Conservation (phyloP, 2,888 invertebrate genomes). For the Hydriomena furcata region DNA sequence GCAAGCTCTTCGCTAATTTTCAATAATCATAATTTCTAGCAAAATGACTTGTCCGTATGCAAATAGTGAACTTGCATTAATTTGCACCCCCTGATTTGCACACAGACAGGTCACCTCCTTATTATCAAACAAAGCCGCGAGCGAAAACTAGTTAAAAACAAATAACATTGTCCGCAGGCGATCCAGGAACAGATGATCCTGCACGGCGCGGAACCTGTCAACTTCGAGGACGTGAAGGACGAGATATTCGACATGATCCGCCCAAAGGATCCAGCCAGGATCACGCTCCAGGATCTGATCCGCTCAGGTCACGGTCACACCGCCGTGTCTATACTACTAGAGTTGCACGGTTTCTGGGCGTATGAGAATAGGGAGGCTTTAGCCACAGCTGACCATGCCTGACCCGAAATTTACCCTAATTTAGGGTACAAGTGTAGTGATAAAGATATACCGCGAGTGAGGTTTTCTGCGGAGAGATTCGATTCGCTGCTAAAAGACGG, state of each 20-base stretch:
- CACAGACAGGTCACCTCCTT: no score
- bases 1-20: no score
- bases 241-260: conserved; percentile 99
- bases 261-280: conserved; percentile 91
- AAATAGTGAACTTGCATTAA: no score
- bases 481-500: background rate
- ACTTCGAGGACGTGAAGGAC: conserved; percentile 97
- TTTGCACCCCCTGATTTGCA: no score
- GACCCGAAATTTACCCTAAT: conserved; percentile 14
- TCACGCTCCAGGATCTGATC: conserved; percentile 93
- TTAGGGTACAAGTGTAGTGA: conserved; percentile 4
- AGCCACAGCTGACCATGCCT: conserved; percentile 86
- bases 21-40: no score
- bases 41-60: no score
- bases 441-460: conserved; percentile 8
- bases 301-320: conserved; percentile 96
- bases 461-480: conserved; percentile 1
- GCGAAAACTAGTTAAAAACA: no score
- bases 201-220: conserved; percentile 94
- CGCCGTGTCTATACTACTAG: conserved; percentile 95
- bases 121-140: no score
- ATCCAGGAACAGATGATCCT: conserved; percentile 95
- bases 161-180: conserved; percentile 79
- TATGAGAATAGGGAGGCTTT: conserved; percentile 96
- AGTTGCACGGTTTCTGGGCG: conserved; percentile 98